Evolutionary conservation across 2,113 vertebrate genomes (phyloP), one percentile per base, ranked within the genome.

Genomic region (Pleuronectes platessa): DNA sequence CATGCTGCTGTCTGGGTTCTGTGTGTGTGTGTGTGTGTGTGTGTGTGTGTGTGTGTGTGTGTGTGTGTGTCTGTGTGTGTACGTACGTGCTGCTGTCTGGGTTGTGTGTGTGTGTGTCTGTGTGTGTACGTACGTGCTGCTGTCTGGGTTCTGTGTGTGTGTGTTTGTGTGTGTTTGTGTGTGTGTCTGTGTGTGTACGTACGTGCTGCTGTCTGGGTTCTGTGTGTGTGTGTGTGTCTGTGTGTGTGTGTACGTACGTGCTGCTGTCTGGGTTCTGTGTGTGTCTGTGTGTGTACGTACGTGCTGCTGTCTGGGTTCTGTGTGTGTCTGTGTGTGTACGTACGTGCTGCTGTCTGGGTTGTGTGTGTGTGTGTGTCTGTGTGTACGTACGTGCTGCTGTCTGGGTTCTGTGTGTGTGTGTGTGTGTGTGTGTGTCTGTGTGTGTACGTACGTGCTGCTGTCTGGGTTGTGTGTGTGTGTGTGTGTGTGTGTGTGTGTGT

Each of bases 1-100:
- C 97, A 97, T 98, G 96, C 97, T 93, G 11, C 95, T 70, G 87
- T 99, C 98, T 0, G 97, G 97, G 86, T 98, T 99, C 85, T 97
- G 97, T 0, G 94, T 98, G 56, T 35, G 35, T 35, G 35, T 35
- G n/a, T 24, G n/a, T 17, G 5, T 24, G 42, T 60, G 42, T 40
- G 42, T 37, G 15, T 60, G 58, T 59, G 35, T 10, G 20, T 24
- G 40, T 26, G 55, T n/a, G 5, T 20, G 40, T 60, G 55, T 6
- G 31, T 35, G 12, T 35, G 31, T 35, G 31, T 35, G 20, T 23
- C 8, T 15, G 5, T 24, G 40, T 60, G 42, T 40, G 40, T 37
- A 27, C 18, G 23, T 59, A 26, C 11, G 2, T 51, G 17, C 31
- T 35, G 31, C 5, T 35, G 31, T 7, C 31, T 35, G 31, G 31